Evolutionary conservation across 2,888 invertebrate species (phyloP).

Genomic region (Lepidocyrtinus sp.): DNA sequence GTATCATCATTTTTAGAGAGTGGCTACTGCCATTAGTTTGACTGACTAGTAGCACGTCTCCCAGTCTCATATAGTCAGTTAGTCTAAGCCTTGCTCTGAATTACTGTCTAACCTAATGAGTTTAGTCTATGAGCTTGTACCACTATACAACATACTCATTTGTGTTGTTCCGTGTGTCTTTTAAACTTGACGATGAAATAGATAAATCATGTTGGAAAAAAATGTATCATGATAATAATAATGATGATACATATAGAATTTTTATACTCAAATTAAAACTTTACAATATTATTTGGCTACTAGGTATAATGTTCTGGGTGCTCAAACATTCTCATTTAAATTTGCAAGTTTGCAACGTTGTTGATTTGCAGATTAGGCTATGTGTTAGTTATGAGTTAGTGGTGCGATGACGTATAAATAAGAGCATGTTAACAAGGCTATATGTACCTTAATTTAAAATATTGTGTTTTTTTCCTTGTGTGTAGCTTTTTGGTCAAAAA

Average conservation of each 20-base stretch:
- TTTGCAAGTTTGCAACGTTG: neutral
- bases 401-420: conserved; percentile 31
- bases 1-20: neutral
- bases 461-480: conserved; percentile 9
- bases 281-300: conserved; percentile 9
- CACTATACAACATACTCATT: neutral
- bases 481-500: neutral
- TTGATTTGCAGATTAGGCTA: neutral
- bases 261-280: conserved; percentile 33
- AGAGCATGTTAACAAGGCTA: neutral
- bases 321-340: neutral
- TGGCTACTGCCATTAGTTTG: conserved; percentile 15
- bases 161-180: conserved; percentile 52
- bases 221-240: conserved; percentile 34
- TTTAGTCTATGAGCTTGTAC: neutral
- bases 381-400: neutral
- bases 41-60: no score
- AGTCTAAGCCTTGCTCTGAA: no score
- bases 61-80: no score
- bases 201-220: conserved; percentile 35
- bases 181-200: conserved; percentile 36
- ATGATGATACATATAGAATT: conserved; percentile 52
- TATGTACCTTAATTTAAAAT: conserved; percentile 49
- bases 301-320: conserved; percentile 23
- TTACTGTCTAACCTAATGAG: no score